Conservation (phyloP, 2,113 vertebrate species). For the Antigone vipio region DNA sequence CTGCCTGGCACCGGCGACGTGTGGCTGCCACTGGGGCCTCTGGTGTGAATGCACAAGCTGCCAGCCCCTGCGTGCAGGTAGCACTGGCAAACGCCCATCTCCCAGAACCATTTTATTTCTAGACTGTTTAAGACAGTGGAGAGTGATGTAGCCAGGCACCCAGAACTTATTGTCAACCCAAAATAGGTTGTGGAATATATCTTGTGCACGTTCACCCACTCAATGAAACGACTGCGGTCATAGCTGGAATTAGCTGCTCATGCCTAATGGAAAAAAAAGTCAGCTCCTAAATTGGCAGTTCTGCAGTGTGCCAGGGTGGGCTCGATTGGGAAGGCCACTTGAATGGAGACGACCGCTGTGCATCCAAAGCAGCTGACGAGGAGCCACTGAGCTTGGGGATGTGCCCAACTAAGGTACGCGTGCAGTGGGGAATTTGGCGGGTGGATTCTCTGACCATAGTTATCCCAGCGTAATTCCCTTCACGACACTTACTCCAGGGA, state of each 20-base stretch:
- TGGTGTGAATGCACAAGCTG: not conserved
- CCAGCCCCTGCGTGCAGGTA: not conserved
- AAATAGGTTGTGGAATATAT: conserved; percentile 41
- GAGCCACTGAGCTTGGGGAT: conserved; percentile 8
- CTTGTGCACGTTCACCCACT: not conserved
- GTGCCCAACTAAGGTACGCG: conserved; percentile 35
- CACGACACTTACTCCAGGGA: not conserved
- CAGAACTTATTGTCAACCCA: not conserved
- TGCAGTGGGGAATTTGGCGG: not conserved
- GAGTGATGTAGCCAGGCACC: not conserved
- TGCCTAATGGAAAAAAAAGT: conserved; percentile 33
- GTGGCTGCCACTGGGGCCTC: not conserved
- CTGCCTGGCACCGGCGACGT: not conserved
- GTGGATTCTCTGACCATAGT: not conserved
- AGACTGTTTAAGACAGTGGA: not conserved
- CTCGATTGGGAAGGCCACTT: not conserved
- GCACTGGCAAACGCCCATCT: not conserved
- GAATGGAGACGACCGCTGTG: not conserved
- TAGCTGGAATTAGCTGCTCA: conserved; percentile 53
- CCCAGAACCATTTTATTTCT: not conserved
- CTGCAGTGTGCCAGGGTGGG: not conserved
- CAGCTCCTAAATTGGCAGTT: conserved; percentile 28
- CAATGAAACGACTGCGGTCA: not conserved
- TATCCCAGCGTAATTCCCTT: not conserved
- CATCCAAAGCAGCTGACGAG: conserved; percentile 33